These are phyloP conservation scores for Drosophila burlai DNA, from an alignment of 1,140 invertebrate genomes.

Conservation along the genomic window DNA sequence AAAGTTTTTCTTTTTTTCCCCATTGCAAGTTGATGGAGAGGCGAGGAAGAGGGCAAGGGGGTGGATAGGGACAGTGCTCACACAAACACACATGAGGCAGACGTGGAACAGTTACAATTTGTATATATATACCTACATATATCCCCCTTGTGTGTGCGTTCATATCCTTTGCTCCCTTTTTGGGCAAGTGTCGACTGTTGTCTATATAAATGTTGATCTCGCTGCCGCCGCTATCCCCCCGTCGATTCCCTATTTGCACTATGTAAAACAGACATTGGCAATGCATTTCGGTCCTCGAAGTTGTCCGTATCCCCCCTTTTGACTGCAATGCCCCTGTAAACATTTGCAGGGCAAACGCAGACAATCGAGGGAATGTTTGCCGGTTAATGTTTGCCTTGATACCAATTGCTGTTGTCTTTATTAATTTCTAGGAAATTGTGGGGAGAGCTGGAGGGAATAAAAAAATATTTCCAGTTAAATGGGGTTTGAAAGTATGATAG, in stretches of 20 bases:
- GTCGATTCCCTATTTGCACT: slow-evolving; percentile 18
- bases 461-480: background rate
- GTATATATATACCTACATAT: slow-evolving; percentile 38
- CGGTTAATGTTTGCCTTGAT: slow-evolving; percentile 40
- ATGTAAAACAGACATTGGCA: slow-evolving; percentile 70
- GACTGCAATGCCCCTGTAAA: slow-evolving; percentile 37
- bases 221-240: background rate
- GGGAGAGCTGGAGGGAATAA: too few relatives aligned
- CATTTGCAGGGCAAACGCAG: slow-evolving; percentile 59
- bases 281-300: slow-evolving; percentile 50
- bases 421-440: slow-evolving; percentile 22
- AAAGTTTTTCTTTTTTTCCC: slow-evolving; percentile 18
- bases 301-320: background rate
- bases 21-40: slow-evolving; percentile 32
- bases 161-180: slow-evolving; percentile 45
- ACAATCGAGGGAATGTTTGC: slow-evolving; percentile 50
- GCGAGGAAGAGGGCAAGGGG: background rate
- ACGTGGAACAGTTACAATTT: slow-evolving; percentile 76
- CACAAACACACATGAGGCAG: slow-evolving; percentile 42
- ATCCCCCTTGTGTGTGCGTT: slow-evolving; percentile 12
- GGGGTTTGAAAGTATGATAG: background rate
- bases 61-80: slow-evolving; percentile 29
- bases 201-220: slow-evolving; percentile 73
- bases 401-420: slow-evolving; percentile 49
- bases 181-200: slow-evolving; percentile 51